phyloP scores from a whole-genome alignment of 2,797 vertebrate species.

The Glyptemys insculpta region DNA sequence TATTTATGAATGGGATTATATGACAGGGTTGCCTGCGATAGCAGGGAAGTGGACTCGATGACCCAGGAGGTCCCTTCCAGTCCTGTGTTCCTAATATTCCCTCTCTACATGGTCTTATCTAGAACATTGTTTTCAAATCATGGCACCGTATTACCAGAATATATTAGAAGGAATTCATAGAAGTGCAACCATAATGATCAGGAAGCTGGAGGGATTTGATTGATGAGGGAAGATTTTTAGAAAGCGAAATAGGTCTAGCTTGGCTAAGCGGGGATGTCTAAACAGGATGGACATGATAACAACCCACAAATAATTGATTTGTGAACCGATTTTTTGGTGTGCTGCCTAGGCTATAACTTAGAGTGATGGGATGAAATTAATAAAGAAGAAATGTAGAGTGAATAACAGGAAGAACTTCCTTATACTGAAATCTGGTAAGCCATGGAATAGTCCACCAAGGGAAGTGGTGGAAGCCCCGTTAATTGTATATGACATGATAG shows the following conservation, averaged over 20 bases:
- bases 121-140: neutral
- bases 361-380: neutral
- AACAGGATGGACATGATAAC: neutral
- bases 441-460: neutral
- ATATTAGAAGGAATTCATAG: neutral
- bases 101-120: neutral
- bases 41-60: neutral
- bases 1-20: neutral
- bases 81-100: neutral
- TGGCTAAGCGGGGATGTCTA: accelerated
- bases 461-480: neutral
- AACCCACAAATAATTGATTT: neutral
- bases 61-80: neutral
- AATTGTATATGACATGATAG: neutral
- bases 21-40: neutral
- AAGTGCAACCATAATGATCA: neutral
- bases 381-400: neutral
- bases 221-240: neutral
- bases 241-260: neutral
- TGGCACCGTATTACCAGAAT: neutral
- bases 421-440: neutral
- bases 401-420: neutral
- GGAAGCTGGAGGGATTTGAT: neutral
- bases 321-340: neutral
- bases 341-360: neutral